phyloP scores from a whole-genome alignment of 2,888 invertebrate genomes.

The Syritta pipiens region DNA sequence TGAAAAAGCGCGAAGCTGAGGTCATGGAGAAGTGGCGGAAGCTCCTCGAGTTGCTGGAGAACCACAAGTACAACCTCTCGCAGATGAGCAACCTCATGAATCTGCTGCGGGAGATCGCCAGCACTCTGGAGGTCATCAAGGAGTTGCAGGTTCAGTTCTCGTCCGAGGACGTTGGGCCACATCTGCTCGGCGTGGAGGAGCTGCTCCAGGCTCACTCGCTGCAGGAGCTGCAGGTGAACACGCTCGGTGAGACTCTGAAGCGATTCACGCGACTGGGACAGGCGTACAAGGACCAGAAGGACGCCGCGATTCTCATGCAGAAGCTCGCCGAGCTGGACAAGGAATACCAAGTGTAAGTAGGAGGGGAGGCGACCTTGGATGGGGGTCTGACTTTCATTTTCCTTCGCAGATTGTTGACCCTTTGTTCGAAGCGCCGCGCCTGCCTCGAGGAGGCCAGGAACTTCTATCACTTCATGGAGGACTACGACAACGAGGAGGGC shows the following conservation, averaged over 20 bases:
- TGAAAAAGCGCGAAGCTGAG: constrained; percentile 82
- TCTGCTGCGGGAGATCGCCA: constrained; percentile 94
- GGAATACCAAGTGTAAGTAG: constrained; percentile 86
- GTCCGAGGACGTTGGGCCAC: constrained; percentile 94
- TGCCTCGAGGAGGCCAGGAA: constrained; percentile 94
- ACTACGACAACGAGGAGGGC: constrained; percentile 98
- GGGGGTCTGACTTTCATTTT: neutral
- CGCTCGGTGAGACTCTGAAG: constrained; percentile 91
- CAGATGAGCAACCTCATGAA: constrained; percentile 92
- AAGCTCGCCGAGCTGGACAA: constrained; percentile 88
- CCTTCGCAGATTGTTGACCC: constrained; percentile 72
- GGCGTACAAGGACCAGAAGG: constrained; percentile 82
- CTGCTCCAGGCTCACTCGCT: constrained; percentile 95
- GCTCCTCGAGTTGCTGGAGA: constrained; percentile 90
- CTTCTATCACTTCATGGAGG: constrained; percentile 96
- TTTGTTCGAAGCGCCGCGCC: constrained; percentile 84
- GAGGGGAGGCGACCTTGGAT: too few species aligned
- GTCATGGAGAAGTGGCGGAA: constrained; percentile 93
- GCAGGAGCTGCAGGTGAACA: constrained; percentile 93
- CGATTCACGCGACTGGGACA: constrained; percentile 86
- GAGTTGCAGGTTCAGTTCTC: constrained; percentile 87
- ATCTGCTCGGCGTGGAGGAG: constrained; percentile 96
- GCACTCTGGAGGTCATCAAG: constrained; percentile 89
- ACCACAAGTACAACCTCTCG: constrained; percentile 88
- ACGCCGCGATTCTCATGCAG: constrained; percentile 83